Evolutionary conservation across 2,113 vertebrate species (phyloP), one percentile per base, ranked within the genome.

Genomic region (Hyaena hyaena): DNA sequence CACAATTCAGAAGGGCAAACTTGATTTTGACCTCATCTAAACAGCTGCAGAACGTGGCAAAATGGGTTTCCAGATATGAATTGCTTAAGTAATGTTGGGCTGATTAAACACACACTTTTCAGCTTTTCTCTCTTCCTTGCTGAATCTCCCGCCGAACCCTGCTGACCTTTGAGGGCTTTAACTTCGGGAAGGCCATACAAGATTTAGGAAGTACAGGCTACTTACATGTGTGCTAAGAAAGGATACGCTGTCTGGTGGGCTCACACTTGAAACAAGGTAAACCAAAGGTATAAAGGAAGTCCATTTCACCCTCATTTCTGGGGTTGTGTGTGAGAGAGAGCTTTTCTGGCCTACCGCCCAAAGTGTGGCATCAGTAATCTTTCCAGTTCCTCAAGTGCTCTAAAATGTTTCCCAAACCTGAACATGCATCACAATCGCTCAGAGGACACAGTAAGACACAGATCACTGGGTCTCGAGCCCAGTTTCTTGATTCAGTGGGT

Each of bases 1-100:
- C 88, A 97, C 95, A 98, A 98, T 92, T 76, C 92, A 66, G 92
- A 95, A 89, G 93, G 92, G 96, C 92, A 97, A 97, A 96, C 74
- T 97, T 97, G 92, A 96, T 58, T 96, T 95, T 95, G 76, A 97
- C 96, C 65, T 95, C 86, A 85, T 43, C 91, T 88, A 74, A 93
- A 97, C 90, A 97, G 94, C 55, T 88, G 61, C 35, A 97, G 69
- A 92, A 97, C 73, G 81, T 88, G 95, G 93, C 82, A 96, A 97
- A 83, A 92, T 61, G 82, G 17, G 48, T 89, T 95, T 84, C 77
- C 45, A 58, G 50, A 90, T 91, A 81, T 50, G 82, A 93, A 96
- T 89, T 93, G 93, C 80, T 50, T 94, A 84, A 80, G 66, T 93
- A 97, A 96, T 19, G 5, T 76, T 91, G 74, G 74, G 94, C 85